Evolutionary conservation across 1,140 invertebrate species (phyloP).

Genomic region (Pogonomyrmex barbatus): DNA sequence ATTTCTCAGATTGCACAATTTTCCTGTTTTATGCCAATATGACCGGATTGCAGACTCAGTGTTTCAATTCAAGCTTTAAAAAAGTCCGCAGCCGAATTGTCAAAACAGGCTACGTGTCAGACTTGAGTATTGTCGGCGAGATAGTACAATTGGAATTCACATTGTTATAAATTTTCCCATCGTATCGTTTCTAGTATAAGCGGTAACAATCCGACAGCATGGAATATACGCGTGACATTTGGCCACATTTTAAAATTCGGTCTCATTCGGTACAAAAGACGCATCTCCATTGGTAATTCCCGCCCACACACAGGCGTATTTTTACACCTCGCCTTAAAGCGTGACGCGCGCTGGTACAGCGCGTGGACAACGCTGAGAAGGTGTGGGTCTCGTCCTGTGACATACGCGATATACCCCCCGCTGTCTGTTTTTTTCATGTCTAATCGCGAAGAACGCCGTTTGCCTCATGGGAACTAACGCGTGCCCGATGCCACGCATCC

Average conservation of each 20-base stretch:
- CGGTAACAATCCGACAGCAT: not conserved
- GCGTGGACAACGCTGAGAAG: conserved; percentile 45
- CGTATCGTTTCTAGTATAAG: not conserved
- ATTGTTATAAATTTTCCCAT: conserved; percentile 26
- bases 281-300: conserved; percentile 82
- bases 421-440: conserved; percentile 81
- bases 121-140: not conserved
- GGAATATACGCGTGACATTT: conserved; percentile 34
- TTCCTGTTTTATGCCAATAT: not conserved
- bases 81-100: not conserved
- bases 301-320: conserved; percentile 79
- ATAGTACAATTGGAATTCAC: not conserved
- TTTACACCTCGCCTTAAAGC: conserved; percentile 76
- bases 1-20: conserved; percentile 15
- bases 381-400: conserved; percentile 74
- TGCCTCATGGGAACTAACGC: conserved; percentile 78
- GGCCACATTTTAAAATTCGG: conserved; percentile 50
- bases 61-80: not conserved
- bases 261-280: conserved; percentile 70
- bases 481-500: conserved; percentile 68
- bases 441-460: conserved; percentile 75
- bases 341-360: conserved; percentile 57
- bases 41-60: not conserved
- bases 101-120: not conserved
- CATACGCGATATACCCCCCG: conserved; percentile 76